These are phyloP conservation scores for Orientallactaga sibirica DNA, from an alignment of 2,797 vertebrate genomes.

Conservation along the genomic window DNA sequence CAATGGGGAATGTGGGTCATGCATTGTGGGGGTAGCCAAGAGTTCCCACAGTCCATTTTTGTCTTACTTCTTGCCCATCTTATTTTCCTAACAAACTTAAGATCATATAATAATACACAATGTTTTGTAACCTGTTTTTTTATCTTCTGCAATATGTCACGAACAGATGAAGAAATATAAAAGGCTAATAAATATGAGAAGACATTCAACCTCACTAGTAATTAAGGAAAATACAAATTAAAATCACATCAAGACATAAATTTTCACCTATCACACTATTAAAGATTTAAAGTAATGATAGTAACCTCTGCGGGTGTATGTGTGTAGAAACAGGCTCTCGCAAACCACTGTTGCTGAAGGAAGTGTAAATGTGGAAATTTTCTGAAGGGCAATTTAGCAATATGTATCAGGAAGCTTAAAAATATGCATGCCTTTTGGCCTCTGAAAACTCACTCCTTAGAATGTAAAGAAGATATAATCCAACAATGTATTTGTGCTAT, in stretches of 20 bases:
- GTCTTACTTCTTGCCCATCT: constrained; percentile 33
- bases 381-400: constrained; percentile 60
- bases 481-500: constrained; percentile 32
- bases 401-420: constrained; percentile 56
- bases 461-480: constrained; percentile 54
- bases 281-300: constrained; percentile 66
- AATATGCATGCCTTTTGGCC: constrained; percentile 60
- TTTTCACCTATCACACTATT: constrained; percentile 62
- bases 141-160: constrained; percentile 68
- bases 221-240: constrained; percentile 80
- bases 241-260: constrained; percentile 46
- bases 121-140: constrained; percentile 66
- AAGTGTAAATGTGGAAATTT: not conserved
- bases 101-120: constrained; percentile 58
- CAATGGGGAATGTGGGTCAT: too few species aligned
- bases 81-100: constrained; percentile 55
- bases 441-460: constrained; percentile 58
- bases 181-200: constrained; percentile 76
- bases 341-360: not conserved
- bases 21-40: too few species aligned
- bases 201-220: constrained; percentile 64
- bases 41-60: not conserved
- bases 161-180: constrained; percentile 75
- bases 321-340: not conserved
- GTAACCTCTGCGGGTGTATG: not conserved